Evolutionary conservation across 2,113 vertebrate species (phyloP), one percentile per base, ranked within the genome.

Genomic region (Platysteira castanea): DNA sequence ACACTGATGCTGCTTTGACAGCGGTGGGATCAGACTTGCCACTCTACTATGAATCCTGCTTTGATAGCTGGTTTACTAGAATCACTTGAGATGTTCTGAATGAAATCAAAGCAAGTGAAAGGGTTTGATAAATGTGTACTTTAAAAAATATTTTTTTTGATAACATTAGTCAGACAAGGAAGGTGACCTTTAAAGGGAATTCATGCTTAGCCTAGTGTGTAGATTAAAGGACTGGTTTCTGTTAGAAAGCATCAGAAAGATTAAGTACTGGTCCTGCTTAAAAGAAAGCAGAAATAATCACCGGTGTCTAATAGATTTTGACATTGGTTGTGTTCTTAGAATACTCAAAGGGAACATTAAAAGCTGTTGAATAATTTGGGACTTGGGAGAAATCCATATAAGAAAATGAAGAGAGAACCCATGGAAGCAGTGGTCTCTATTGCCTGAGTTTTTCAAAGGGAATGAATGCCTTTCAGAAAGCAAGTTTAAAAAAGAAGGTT

Each of bases 341-440:
- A 90, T 95, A 94, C 44, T 78, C 92, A 96, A 96, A 97, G 90
- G 79, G 37, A 95, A 42, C 2, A 2, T 95, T 97, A 90, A 95
- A 98, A 95, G 41, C 67, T 89, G 10, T 90, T 89, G 93, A 93
- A 87, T 97, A 97, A 97, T 95, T 94, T 96, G 90, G 39, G 68
- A 54, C 70, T 96, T 30, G 4, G 71, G 60, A 83, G 93, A 92
- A 96, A 94, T 84, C 79, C 42, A 28, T 79, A 7, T 80, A 93
- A 88, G 64, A 95, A 95, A 90, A 75, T 53, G 16, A 89, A 87
- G 46, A 59, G 23, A 91, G 77, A 90, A 73, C 35, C 15, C 52
- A 65, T 9, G 5, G 73, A 82, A 67, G 35, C 79, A 73, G 10
- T 79, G 73, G 31, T 93, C 73, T 89, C 37, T 65, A 10, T 89